These are phyloP conservation scores for Pan troglodytes DNA, from an alignment of 2,113 vertebrate species.

Conservation along the genomic window DNA sequence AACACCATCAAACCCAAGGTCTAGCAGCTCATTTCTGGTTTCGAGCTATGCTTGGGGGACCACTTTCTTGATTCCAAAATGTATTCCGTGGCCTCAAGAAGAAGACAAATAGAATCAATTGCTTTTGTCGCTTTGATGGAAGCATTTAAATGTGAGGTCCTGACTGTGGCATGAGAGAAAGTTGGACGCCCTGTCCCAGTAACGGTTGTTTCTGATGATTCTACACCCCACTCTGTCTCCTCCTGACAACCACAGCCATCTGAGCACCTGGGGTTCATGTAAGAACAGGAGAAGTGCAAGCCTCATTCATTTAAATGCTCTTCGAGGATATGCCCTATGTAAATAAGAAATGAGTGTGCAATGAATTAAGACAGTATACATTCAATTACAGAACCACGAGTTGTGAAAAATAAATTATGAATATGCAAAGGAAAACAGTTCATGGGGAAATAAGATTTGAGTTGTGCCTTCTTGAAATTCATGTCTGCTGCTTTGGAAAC, in stretches of 20 bases:
- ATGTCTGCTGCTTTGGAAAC: not conserved
- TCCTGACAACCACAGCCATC: not conserved
- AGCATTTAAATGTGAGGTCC: not conserved
- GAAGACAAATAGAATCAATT: not conserved
- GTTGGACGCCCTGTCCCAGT: not conserved
- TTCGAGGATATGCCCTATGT: not conserved
- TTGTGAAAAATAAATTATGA: not conserved
- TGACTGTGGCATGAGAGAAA: not conserved
- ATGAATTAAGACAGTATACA: not conserved
- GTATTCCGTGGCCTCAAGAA: not conserved
- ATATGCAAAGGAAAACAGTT: not conserved
- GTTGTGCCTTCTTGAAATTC: not conserved
- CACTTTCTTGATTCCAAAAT: not conserved
- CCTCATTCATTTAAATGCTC: not conserved
- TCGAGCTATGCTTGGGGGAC: not conserved
- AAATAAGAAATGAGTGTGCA: not conserved
- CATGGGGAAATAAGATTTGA: too few species aligned
- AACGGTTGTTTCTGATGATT: fast-evolving
- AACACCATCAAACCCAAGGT: too few species aligned
- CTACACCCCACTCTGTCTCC: not conserved
- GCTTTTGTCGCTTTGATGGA: not conserved
- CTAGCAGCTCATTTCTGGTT: not conserved
- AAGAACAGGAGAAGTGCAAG: too few species aligned
- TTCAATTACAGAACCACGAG: not conserved
- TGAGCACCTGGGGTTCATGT: not conserved